These are phyloP conservation scores for Oryzias sinensis DNA, from an alignment of 2,797 vertebrate genomes.

Conservation along the genomic window DNA sequence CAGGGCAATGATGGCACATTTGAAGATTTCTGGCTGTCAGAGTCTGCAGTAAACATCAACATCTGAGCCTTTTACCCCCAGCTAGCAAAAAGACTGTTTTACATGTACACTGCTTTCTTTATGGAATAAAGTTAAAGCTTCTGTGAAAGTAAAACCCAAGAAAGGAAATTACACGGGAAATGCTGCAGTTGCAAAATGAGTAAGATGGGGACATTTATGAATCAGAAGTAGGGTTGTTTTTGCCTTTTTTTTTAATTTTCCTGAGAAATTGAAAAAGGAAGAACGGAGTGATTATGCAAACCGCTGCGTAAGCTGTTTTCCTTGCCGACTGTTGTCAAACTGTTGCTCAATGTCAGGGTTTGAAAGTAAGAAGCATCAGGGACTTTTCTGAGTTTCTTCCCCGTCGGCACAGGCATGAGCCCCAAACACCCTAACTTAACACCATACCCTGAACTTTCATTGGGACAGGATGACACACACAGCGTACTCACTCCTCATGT, in stretches of 20 bases:
- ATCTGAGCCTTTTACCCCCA: neutral
- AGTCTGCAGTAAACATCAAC: conserved; percentile 6
- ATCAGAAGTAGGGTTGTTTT: neutral
- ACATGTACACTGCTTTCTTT: conserved; percentile 1
- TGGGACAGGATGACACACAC: neutral
- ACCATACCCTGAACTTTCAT: neutral
- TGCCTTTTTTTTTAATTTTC: conserved; percentile 2
- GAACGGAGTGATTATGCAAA: neutral
- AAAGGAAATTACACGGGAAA: neutral
- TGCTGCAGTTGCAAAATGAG: neutral
- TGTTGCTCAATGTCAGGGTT: conserved; percentile 1
- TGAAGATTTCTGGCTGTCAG: conserved; percentile 27
- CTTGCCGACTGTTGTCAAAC: conserved; percentile 12
- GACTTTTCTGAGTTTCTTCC: too few species aligned
- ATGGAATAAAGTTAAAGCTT: conserved; percentile 2
- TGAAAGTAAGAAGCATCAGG: too few species aligned
- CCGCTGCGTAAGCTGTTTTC: neutral
- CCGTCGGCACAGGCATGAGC: neutral
- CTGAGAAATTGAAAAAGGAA: conserved; percentile 12
- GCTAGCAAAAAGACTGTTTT: conserved; percentile 1
- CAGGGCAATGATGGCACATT: conserved; percentile 43
- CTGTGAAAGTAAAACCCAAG: neutral
- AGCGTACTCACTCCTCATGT: neutral
- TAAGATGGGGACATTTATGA: neutral
- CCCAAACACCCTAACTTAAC: conserved; percentile 1